Evolutionary conservation across 2,888 invertebrate species (phyloP), one percentile per base, ranked within the genome.

Genomic region (Drosophila parthenogenetica): DNA sequence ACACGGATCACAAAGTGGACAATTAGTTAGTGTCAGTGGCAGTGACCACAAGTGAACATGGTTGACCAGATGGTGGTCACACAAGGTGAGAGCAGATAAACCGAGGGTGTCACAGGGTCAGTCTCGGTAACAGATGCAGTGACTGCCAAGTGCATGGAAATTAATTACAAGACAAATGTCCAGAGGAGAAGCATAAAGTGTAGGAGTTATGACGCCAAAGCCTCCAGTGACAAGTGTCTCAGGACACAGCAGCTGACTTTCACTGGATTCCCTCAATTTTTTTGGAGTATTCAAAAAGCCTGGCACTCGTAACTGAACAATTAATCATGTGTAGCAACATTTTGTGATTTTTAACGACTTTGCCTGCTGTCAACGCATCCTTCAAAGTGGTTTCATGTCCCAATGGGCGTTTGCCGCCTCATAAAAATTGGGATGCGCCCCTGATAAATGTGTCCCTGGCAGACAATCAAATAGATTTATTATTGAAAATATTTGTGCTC

Each of bases 321-420:
- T 90, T 90, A 90, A 90, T 90, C 90, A 90, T 87, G 59, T 77
- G 75, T 78, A 73, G 81, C 78, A 57, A 74, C 79, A 61, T 75
- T 83, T 83, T 82, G 76, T 77, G 87, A 89, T 89, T 90, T 89
- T 90, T 90, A 90, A 90, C 87, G 90, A 89, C 87, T 83, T 79
- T 66, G 81, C 77, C 83, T 69, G 72, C 82, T 82, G 82, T 83
- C 86, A 83, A 68, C 79, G 81, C 76, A 67, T 77, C 77, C 77
- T 73, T 73, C 29, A 29, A 32, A 43, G 50, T 63, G 46, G 39
- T 35, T 55, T 64, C 76, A 62, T 65, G 48, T 57, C 76, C 71
- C 75, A 62, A 62, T 25, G 45, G 76, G 77, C 76, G 64, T 60
- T 68, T 45, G 69, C 53, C 65, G 57, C 64, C 63, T 54, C 77